phyloP scores from a whole-genome alignment of 2,888 invertebrate species.

The Platycheirus albimanus region DNA sequence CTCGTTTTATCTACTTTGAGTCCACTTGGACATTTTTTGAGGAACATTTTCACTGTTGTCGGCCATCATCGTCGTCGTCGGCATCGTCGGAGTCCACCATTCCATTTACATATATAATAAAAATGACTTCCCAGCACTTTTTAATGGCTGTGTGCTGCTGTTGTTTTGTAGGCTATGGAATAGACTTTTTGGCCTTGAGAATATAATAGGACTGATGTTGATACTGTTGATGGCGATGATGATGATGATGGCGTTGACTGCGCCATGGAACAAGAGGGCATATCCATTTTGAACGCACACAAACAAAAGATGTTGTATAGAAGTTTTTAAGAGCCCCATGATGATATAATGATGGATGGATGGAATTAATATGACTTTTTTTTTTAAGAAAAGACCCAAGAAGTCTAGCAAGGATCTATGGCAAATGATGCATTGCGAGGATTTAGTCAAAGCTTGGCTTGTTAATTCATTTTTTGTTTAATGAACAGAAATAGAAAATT shows the following conservation, averaged over 20 bases:
- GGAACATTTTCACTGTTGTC: conserved; percentile 51
- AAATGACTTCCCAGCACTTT: conserved; percentile 49
- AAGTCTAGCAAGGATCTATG: not conserved
- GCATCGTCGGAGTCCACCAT: too few relatives aligned
- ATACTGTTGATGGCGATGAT: conserved; percentile 47
- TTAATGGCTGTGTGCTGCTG: conserved; percentile 24
- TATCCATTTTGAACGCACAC: conserved; percentile 47
- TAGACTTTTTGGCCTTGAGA: conserved; percentile 37
- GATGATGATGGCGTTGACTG: conserved; percentile 56
- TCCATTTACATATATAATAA: conserved; percentile 66
- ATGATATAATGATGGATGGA: conserved; percentile 67
- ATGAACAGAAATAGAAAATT: too few relatives aligned
- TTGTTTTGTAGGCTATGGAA: conserved; percentile 12
- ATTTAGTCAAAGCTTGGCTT: too few relatives aligned
- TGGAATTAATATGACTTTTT: conserved; percentile 27
- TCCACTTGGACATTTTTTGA: conserved; percentile 69
- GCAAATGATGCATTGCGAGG: not conserved
- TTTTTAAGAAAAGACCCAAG: conserved; percentile 15
- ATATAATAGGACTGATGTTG: conserved; percentile 48
- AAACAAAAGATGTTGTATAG: conserved; percentile 55
- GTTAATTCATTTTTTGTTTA: too few relatives aligned
- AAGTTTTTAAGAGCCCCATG: conserved; percentile 59
- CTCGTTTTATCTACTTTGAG: conserved; percentile 73
- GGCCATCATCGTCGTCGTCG: conserved; percentile 9
- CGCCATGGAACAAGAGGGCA: conserved; percentile 47